Base-by-base conservation (phyloP, 2,888 invertebrate genomes). In the Cantharis rufa region DNA sequence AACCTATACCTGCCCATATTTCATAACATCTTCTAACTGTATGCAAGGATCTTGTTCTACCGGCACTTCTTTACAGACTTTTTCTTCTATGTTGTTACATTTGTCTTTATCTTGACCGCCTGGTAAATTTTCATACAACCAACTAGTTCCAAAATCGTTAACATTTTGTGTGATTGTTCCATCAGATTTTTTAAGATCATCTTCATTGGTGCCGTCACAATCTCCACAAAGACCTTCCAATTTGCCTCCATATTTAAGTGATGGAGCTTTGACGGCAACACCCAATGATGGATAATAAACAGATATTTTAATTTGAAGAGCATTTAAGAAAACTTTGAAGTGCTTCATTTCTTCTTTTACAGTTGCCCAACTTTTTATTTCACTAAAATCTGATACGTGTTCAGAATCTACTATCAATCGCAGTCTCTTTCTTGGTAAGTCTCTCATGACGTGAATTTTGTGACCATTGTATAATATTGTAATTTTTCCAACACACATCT, bases 181-280 rank as follows among this genome's bases (percentile, higher is more conserved):
- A 62, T 89, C 87, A 78, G 90, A 89, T 69, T 89, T 89, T 78
- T 89, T 84, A n/a, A 93, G 87, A 84, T 92, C 92, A 68, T 91
- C 89, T 0, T 90, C 88, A 3, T 89, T 87, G 82, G 92, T 89
- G 0, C 91, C 91, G 70, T 93, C 92, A 85, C 94, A 94, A 80
- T 93, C 91, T 71, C 96, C 96, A 86, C 96, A 96, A 1, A 96
- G 89, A 1, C 96, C 96, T 86, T 95, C 94, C 73, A 94, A 91
- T 79, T 91, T 91, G 78, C 92, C 92, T 62, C 90, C 91, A 87
- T 94, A 96, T 74, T 92, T 88, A 79, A 92, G 91, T 1, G 96
- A 95, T 0, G 96, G 95, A 1, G 95, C 90, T 75, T 91, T 92
- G 5, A 94, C 86, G 69, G 90, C 86, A 10, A 89, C 89, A 1